These are phyloP conservation scores for Gasterosteus aculeatus DNA, from an alignment of 2,113 vertebrate species.

Conservation along the genomic window DNA sequence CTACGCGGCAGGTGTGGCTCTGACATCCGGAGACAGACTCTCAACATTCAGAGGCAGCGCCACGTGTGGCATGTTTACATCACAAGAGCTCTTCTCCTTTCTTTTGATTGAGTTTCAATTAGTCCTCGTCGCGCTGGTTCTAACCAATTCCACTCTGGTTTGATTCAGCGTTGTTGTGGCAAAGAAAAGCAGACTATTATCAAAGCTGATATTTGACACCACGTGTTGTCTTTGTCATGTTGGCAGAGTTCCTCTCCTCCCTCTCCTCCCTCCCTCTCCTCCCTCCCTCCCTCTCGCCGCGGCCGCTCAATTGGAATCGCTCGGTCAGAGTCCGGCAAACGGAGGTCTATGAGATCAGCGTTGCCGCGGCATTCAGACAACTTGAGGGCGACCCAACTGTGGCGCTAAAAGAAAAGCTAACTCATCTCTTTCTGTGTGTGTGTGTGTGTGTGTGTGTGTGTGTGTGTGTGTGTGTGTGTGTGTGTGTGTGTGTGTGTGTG, in stretches of 20 bases:
- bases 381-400: conserved; percentile 30
- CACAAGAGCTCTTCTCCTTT: conserved; percentile 13
- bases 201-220: conserved; percentile 40
- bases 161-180: not conserved
- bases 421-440: conserved; percentile 55
- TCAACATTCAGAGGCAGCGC: not conserved
- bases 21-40: not conserved
- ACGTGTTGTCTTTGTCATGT: conserved; percentile 35
- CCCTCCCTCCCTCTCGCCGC: conserved; percentile 32
- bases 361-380: conserved; percentile 30
- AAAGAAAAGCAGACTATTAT: conserved; percentile 33
- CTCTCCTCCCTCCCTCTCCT: conserved; percentile 10
- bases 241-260: conserved; percentile 33
- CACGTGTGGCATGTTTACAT: conserved; percentile 35
- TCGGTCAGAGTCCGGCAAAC: conserved; percentile 52
- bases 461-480: conserved; percentile 29
- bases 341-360: conserved; percentile 38
- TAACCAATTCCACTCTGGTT: conserved; percentile 39
- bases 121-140: conserved; percentile 21
- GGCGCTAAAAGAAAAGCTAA: conserved; percentile 62
- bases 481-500: conserved; percentile 28
- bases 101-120: conserved; percentile 49
- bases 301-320: conserved; percentile 50
- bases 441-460: conserved; percentile 31
- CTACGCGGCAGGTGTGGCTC: conserved; percentile 12